phyloP scores from a whole-genome alignment of 2,113 vertebrate species.

The Anarrhichthys ocellatus region DNA sequence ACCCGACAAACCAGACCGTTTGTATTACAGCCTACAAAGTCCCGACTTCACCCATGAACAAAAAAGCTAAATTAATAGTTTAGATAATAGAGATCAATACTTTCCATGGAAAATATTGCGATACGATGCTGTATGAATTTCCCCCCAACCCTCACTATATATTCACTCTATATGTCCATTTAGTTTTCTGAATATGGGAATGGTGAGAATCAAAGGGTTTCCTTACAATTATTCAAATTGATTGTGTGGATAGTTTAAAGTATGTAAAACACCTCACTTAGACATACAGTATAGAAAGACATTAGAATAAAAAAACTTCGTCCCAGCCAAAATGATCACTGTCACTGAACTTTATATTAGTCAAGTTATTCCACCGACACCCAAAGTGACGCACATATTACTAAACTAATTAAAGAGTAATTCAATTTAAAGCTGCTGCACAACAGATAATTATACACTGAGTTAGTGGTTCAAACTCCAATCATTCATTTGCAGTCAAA shows the following conservation, averaged over 20 bases:
- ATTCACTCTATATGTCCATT: not conserved
- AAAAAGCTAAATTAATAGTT: not conserved
- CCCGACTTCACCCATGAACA: not conserved
- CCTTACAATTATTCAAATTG: not conserved
- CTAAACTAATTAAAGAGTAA: constrained; percentile 56
- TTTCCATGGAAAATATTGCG: not conserved
- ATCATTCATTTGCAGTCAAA: constrained; percentile 41
- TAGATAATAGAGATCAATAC: not conserved
- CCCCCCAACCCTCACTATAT: not conserved
- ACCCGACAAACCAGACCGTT: not conserved
- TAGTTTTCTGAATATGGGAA: not conserved
- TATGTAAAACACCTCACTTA: not conserved
- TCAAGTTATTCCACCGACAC: not conserved
- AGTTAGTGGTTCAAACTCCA: constrained; percentile 35
- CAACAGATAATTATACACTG: constrained; percentile 36
- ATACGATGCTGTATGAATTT: too few relatives aligned
- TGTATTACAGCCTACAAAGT: not conserved
- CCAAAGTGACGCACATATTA: constrained; percentile 28
- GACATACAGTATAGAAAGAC: not conserved
- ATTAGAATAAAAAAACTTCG: not conserved
- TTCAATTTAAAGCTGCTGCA: constrained; percentile 49
- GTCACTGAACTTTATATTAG: not conserved
- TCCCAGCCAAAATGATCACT: not conserved
- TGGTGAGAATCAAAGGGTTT: not conserved
- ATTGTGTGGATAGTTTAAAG: constrained; percentile 1